phyloP scores from a whole-genome alignment of 2,888 invertebrate genomes.

The Macrosoma leucophasiata region DNA sequence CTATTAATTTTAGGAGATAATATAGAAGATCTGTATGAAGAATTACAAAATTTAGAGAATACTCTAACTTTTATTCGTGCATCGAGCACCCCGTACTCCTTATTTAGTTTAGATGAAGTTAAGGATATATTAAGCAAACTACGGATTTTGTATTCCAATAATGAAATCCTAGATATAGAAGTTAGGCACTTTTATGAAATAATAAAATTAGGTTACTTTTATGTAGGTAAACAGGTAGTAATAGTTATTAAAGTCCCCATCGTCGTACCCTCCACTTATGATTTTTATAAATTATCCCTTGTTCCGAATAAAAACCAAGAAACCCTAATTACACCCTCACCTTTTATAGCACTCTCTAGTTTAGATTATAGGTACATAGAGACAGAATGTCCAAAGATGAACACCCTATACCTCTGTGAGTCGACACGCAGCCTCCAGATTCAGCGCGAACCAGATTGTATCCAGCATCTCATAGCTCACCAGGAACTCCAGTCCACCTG shows the following conservation, averaged over 20 bases:
- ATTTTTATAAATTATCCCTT: conserved; percentile 9
- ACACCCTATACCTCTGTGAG: conserved; percentile 18
- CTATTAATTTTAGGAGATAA: background rate
- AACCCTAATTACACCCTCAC: conserved; percentile 7
- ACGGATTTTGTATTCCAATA: conserved; percentile 4
- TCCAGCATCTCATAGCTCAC: conserved; percentile 19
- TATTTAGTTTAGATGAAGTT: conserved; percentile 1
- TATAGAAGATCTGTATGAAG: conserved; percentile 5
- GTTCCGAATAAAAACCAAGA: conserved; percentile 7
- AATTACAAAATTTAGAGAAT: conserved; percentile 17
- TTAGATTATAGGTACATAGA: conserved; percentile 12
- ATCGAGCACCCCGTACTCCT: conserved; percentile 11
- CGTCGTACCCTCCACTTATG: conserved; percentile 1
- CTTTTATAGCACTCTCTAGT: conserved; percentile 8
- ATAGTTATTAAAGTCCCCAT: conserved; percentile 12
- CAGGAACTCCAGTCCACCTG: conserved; percentile 14
- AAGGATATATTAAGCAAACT: conserved; percentile 6
- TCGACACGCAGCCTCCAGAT: conserved; percentile 8
- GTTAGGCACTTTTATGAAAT: conserved; percentile 9
- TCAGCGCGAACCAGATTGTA: conserved; percentile 18
- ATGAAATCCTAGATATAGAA: conserved; percentile 8
- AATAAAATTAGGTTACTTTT: conserved; percentile 10
- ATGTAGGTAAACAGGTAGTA: conserved; percentile 7
- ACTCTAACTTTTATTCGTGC: conserved; percentile 18
- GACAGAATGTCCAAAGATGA: conserved; percentile 15